Conservation (phyloP, 2,113 vertebrate genomes). For the Corythoichthys haematopterus region DNA sequence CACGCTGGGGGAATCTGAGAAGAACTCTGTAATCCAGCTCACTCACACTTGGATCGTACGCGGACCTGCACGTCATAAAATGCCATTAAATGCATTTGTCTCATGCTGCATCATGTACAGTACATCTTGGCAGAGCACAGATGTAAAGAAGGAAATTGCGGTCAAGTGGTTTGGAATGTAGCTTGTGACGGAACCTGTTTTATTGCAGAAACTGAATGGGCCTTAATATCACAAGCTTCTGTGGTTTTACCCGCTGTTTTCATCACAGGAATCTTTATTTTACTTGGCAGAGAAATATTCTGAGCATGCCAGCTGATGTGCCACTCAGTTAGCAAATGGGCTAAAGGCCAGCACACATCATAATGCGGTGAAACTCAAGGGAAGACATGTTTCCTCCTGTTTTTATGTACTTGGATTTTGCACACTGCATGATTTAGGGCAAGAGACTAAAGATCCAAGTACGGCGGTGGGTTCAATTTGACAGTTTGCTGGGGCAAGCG, state of each 20-base stretch:
- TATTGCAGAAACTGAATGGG: not conserved
- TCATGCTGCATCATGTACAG: not conserved
- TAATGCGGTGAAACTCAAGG: conserved; percentile 15
- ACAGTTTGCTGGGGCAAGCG: too few relatives aligned
- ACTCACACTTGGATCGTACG: conserved; percentile 60
- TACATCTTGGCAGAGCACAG: not conserved
- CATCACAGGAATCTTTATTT: conserved; percentile 52
- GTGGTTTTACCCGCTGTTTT: conserved; percentile 1
- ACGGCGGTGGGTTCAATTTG: too few relatives aligned
- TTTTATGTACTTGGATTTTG: too few relatives aligned
- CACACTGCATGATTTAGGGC: too few relatives aligned
- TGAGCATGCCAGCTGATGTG: conserved; percentile 32
- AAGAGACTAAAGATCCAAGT: too few relatives aligned
- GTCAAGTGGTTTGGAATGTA: not conserved
- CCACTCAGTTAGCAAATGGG: conserved; percentile 36
- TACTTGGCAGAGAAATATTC: conserved; percentile 36
- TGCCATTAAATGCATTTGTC: not conserved
- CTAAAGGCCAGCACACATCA: conserved; percentile 25
- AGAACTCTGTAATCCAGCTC: conserved; percentile 74
- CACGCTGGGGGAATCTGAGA: conserved; percentile 77
- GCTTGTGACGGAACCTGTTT: not conserved
- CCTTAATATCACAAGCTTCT: not conserved
- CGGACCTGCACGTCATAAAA: conserved; percentile 61
- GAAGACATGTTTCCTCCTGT: not conserved
- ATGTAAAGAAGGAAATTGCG: not conserved